Evolutionary conservation across 2,888 invertebrate species (phyloP), one percentile per base, ranked within the genome.

Genomic region (Camponotus fellah): DNA sequence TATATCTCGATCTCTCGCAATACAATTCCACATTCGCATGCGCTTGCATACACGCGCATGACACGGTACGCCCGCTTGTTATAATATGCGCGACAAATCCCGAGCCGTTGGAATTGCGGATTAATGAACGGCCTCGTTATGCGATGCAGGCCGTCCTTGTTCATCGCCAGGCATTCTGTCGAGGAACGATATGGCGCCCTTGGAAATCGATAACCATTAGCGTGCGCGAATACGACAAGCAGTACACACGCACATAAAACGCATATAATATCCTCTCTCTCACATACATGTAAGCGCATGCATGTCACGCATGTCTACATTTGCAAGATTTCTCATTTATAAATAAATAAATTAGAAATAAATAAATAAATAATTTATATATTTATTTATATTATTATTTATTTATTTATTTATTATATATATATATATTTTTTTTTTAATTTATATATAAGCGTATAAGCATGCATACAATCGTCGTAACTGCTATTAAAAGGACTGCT

Each of bases 91-190:
- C 81, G 89, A 84, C 79, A 88, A 87, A 88, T 87, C 85, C 86
- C n/a, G 34, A 82, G 76, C 37, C 71, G 62, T 65, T 79, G 79
- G 80, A 85, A 89, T 90, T 84, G 84, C 75, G 89, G 91, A 92
- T 92, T 91, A 92, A 92, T 90, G 88, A 91, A 88, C 89, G 86
- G 71, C 62, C 88, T 88, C 85, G 87, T 90, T 88, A 88, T 85
- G 82, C 65, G 71, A 71, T 62, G 80, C 53, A 43, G 83, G 43
- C 77, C 64, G 56, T 32, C 83, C 82, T 85, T 87, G 89, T 87
- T 90, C 88, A 86, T 84, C 84, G 85, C 34, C 66, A 40, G 65
- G 46, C 80, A 62, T 71, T 82, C 80, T 72, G 66, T 83, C 71
- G 60, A 43, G 66, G 26, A 37, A 56, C 82, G 79, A 82, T 84